Conservation (phyloP, 2,888 invertebrate species). For the Heliconius erato region DNA sequence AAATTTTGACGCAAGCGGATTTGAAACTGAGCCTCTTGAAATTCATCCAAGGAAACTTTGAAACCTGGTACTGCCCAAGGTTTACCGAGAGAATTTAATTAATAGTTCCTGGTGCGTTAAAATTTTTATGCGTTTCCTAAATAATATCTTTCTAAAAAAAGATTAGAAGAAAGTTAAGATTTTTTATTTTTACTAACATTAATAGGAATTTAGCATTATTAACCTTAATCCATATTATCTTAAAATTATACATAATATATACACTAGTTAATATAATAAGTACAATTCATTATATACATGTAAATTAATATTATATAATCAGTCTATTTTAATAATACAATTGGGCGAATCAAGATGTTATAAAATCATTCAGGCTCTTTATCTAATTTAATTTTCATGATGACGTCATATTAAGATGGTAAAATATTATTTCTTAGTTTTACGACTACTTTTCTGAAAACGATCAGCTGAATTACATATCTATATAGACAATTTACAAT, state of each 20-base stretch:
- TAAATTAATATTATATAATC: constrained; percentile 72
- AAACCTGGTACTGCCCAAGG: too few species aligned
- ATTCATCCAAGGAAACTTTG: too few species aligned
- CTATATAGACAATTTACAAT: too few species aligned
- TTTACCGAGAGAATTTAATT: too few species aligned
- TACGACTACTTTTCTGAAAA: too few species aligned
- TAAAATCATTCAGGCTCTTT: constrained; percentile 46
- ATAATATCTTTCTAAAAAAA: neutral
- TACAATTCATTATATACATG: constrained; percentile 61
- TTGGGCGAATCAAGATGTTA: constrained; percentile 55
- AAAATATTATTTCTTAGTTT: neutral
- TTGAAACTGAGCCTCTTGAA: neutral
- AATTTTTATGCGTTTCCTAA: neutral
- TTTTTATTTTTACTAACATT: constrained; percentile 28
- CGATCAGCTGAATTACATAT: too few species aligned
- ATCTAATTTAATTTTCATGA: constrained; percentile 14
- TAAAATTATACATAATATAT: constrained; percentile 37
- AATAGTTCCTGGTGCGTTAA: neutral
- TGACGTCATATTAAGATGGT: neutral
- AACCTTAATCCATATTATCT: constrained; percentile 29
- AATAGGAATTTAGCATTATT: constrained; percentile 47
- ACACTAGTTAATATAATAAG: constrained; percentile 35
- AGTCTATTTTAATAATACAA: constrained; percentile 72
- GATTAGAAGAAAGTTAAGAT: neutral
- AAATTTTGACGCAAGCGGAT: neutral